These are phyloP conservation scores for Xerus rutilus DNA, from an alignment of 2,797 vertebrate genomes.

Conservation along the genomic window DNA sequence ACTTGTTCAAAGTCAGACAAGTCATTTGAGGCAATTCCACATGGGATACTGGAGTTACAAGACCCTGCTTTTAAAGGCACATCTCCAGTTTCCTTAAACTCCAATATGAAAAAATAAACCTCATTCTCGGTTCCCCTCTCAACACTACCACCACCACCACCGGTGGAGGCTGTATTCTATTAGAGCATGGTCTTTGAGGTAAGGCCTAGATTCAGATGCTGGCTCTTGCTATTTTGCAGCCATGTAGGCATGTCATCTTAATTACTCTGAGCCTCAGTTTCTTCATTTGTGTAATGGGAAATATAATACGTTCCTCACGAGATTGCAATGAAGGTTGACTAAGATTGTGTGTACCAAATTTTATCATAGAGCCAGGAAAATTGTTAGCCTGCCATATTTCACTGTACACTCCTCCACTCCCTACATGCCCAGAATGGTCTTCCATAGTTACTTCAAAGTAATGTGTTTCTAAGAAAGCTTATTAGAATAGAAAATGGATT, in stretches of 20 bases:
- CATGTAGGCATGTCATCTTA: not conserved
- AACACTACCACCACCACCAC: fast-evolving
- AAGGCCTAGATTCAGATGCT: not conserved
- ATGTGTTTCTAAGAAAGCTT: constrained; percentile 20
- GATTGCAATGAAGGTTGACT: not conserved
- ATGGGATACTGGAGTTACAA: not conserved
- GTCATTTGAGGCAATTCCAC: not conserved
- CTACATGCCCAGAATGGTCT: not conserved
- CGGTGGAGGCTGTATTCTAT: fast-evolving
- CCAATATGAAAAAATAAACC: not conserved
- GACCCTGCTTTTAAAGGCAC: not conserved
- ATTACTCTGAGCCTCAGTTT: not conserved
- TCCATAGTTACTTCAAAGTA: not conserved
- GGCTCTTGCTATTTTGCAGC: not conserved
- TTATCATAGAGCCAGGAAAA: not conserved
- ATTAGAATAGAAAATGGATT: not conserved
- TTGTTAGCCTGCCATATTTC: not conserved
- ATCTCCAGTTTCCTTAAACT: not conserved
- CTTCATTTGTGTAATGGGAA: not conserved
- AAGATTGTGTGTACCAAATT: not conserved
- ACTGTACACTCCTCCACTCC: not conserved
- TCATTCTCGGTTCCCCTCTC: not conserved
- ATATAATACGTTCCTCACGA: not conserved
- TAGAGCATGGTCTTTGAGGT: not conserved
- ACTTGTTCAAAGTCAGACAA: not conserved